These are phyloP conservation scores for Dendrocopos noguchii DNA, from an alignment of 2,113 vertebrate species.

Conservation along the genomic window DNA sequence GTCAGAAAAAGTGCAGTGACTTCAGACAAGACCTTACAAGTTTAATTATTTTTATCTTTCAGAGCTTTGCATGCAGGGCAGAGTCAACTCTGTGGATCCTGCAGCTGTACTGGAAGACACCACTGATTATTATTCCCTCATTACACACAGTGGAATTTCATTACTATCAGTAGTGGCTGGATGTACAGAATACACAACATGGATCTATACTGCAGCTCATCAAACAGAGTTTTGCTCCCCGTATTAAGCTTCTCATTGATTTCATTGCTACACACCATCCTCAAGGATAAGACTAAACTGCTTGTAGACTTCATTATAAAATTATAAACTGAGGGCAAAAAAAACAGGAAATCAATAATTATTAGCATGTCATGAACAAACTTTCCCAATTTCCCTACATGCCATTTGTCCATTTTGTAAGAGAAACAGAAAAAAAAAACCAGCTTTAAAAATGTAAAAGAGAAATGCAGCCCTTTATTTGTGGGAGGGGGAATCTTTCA, in stretches of 20 bases:
- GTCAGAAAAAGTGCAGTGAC: background rate
- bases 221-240: background rate
- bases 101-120: background rate
- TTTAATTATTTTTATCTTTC: background rate
- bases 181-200: background rate
- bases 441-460: background rate
- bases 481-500: background rate
- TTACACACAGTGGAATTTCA: background rate
- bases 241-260: conserved; percentile 19
- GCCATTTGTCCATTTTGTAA: background rate
- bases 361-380: conserved; percentile 15
- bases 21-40: background rate
- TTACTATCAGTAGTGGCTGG: background rate
- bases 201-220: background rate
- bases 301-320: conserved; percentile 18
- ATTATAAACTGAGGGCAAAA: background rate
- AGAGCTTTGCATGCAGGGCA: background rate
- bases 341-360: background rate
- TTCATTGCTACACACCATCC: background rate
- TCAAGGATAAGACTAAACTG: conserved; percentile 19
- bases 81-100: background rate
- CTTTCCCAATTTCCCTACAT: background rate
- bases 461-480: conserved; percentile 14
- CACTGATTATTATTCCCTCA: background rate
- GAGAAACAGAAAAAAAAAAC: conserved; percentile 10